Base-by-base conservation (phyloP, 2,888 invertebrate species). In the Drosophila mercatorum region DNA sequence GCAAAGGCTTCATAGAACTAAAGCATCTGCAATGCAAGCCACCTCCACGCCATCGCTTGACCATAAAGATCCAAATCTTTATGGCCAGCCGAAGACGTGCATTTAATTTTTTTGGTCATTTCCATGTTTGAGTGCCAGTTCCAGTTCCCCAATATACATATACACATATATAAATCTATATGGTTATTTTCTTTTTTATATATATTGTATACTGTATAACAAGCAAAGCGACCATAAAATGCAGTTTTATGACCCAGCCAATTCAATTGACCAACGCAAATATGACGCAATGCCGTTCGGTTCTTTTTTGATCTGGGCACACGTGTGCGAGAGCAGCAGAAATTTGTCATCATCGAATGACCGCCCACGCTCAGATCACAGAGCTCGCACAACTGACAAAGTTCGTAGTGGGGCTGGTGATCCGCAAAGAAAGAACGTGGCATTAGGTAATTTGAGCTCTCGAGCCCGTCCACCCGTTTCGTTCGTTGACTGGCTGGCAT, bases 401-500 rank as follows among this genome's bases (percentile, higher is more conserved):
- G 26, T 47, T 47, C 46, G 44, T 2, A 26, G 22, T 51, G 62
- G 53, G 57, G n/a, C 55, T 60, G 69, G 5, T 40, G 53, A 75
- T 70, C 65, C 75, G 60, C 61, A 69, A 51, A 70, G 75, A 76
- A 75, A 59, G 75, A 75, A 70, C 65, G 70, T 58, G 49, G 70
- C 75, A 60, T 70, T 72, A 46, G 72, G 87, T 84, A 84, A 87
- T 62, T 46, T 49, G 40, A 52, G 34, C 65, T 67, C 62, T 46
- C 49, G 40, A 44, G 34, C 59, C 68, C 41, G 71, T 22, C 22
- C 22, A 2, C 59, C 68, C 43, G 71, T 77, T 75, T 53, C 53
- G 53, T 38, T 53, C 72, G 78, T 73, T 80, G 83, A 82, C 87
- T 83, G 87, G 68, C 87, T 83, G 87, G 68, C 87, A 78, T 72